Percentiles rank a stretch among this genome's conserved stretches.
Conservation (phyloP, 2,888 invertebrate genomes). For the Phyllotreta striolata region DNA sequence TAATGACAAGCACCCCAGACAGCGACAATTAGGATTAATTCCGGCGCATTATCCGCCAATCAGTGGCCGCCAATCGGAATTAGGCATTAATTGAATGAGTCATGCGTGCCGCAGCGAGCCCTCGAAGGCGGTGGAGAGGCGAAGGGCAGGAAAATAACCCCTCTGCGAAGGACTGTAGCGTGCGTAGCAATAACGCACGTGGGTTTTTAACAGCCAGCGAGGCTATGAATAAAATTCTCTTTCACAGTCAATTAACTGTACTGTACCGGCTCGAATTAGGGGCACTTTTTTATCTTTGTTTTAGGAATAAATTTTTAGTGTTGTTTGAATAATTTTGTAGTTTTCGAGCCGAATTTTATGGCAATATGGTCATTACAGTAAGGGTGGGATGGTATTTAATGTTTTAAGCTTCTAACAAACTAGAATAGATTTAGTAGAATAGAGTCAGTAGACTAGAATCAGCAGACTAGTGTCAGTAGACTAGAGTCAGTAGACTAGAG, state of each 20-base stretch:
- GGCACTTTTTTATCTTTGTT: background rate
- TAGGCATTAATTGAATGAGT: slow-evolving; percentile 54
- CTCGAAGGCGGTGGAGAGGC: slow-evolving; percentile 18
- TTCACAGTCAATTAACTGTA: slow-evolving; percentile 11
- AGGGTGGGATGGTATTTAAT: too few species aligned
- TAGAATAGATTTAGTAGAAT: too few species aligned
- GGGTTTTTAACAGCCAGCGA: slow-evolving; percentile 12
- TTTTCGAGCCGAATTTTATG: too few species aligned
- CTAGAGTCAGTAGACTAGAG: too few species aligned
- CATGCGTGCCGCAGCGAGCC: slow-evolving; percentile 37
- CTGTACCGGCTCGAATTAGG: background rate
- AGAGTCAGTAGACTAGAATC: too few species aligned
- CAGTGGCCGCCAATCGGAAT: slow-evolving; percentile 48
- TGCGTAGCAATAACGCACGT: slow-evolving; percentile 18
- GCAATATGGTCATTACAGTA: too few species aligned
- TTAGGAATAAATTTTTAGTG: too few species aligned
- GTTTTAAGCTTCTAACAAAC: too few species aligned
- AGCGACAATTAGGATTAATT: slow-evolving; percentile 47
- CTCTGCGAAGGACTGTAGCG: slow-evolving; percentile 2
- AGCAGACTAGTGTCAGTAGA: too few species aligned
- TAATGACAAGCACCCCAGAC: slow-evolving; percentile 10
- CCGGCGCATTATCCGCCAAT: slow-evolving; percentile 52
- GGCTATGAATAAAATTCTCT: slow-evolving; percentile 7
- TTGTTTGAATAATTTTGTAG: too few species aligned
- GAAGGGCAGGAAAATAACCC: slow-evolving; percentile 15